These are phyloP conservation scores for Nemotelus pantherinus DNA, from an alignment of 2,888 invertebrate species.

Conservation along the genomic window DNA sequence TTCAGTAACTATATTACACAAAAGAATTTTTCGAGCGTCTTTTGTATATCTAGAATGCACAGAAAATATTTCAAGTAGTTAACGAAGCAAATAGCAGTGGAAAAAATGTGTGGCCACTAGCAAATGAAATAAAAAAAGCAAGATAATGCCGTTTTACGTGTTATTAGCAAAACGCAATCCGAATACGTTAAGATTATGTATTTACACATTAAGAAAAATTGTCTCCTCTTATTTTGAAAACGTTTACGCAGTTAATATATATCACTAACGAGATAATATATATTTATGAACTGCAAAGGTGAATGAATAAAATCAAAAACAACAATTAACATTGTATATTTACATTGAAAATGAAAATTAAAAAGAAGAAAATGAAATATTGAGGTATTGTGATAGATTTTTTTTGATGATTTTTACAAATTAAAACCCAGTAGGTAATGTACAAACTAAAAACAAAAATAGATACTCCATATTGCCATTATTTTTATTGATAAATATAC, in stretches of 20 bases:
- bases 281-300: slow-evolving; percentile 25
- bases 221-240: slow-evolving; percentile 30
- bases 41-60: slow-evolving; percentile 34
- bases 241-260: slow-evolving; percentile 40
- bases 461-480: slow-evolving; percentile 55
- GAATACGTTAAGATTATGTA: slow-evolving; percentile 37
- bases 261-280: slow-evolving; percentile 45
- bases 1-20: not conserved
- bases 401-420: slow-evolving; percentile 54
- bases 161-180: slow-evolving; percentile 22
- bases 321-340: slow-evolving; percentile 66
- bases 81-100: slow-evolving; percentile 33
- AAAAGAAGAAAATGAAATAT: slow-evolving; percentile 56
- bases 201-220: slow-evolving; percentile 36
- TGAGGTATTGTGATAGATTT: slow-evolving; percentile 57
- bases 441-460: slow-evolving; percentile 52
- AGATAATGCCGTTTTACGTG: not conserved
- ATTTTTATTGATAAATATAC: slow-evolving; percentile 53
- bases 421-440: slow-evolving; percentile 53
- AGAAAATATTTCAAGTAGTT: slow-evolving; percentile 41
- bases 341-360: slow-evolving; percentile 56
- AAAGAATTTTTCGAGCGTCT: slow-evolving; percentile 20
- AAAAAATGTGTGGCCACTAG: slow-evolving; percentile 38
- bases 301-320: slow-evolving; percentile 34
- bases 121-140: slow-evolving; percentile 8